Percentiles rank a stretch among this genome's conserved stretches.
phyloP scores from a whole-genome alignment of 2,888 invertebrate genomes.

The Chrysolina americana region DNA sequence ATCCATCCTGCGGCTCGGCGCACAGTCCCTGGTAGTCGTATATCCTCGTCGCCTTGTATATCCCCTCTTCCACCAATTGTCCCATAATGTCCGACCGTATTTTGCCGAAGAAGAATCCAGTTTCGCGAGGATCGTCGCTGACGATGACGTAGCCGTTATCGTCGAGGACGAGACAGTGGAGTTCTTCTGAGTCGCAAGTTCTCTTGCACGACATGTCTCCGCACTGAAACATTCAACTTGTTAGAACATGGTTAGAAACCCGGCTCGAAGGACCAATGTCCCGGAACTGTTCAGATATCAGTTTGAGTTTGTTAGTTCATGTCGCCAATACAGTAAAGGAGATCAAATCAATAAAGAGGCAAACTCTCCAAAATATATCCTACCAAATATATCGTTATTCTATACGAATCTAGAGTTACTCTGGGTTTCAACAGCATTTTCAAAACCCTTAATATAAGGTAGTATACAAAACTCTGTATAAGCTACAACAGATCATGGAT shows the following conservation, averaged over 20 bases:
- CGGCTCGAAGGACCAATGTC: conserved; percentile 14
- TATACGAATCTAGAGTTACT: too few relatives aligned
- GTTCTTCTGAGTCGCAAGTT: conserved; percentile 77
- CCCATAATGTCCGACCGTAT: conserved; percentile 81
- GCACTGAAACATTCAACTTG: conserved; percentile 49
- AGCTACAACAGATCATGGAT: too few relatives aligned
- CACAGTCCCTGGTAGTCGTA: conserved; percentile 94
- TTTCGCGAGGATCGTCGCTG: conserved; percentile 75
- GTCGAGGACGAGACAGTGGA: conserved; percentile 89
- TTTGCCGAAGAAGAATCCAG: conserved; percentile 92
- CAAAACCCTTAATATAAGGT: too few relatives aligned
- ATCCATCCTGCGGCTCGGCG: conserved; percentile 78
- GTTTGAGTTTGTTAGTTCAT: too few relatives aligned
- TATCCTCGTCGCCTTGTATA: conserved; percentile 83
- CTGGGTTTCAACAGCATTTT: too few relatives aligned
- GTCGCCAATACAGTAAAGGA: too few relatives aligned
- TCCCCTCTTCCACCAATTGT: conserved; percentile 80
- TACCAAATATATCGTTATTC: too few relatives aligned
- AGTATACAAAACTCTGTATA: too few relatives aligned
- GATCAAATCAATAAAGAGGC: too few relatives aligned
- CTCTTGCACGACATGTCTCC: conserved; percentile 68
- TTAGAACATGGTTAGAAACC: not conserved
- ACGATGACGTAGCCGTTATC: conserved; percentile 91
- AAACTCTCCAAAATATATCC: too few relatives aligned
- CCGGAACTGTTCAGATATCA: not conserved